These are phyloP conservation scores for Anguilla obscura DNA, from an alignment of 2,797 vertebrate species.

Conservation along the genomic window DNA sequence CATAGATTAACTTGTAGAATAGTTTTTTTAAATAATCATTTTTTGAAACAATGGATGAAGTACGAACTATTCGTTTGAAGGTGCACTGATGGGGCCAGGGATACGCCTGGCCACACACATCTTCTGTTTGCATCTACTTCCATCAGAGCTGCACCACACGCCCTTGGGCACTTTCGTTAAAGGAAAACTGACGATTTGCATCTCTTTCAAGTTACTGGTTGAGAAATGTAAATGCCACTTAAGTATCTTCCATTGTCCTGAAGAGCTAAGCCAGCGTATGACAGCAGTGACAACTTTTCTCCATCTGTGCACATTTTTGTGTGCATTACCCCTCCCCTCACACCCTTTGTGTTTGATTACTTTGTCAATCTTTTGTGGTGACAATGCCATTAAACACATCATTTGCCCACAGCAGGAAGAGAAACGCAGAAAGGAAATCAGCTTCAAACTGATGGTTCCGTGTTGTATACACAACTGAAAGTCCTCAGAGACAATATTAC, in stretches of 20 bases:
- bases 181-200: background rate
- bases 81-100: background rate
- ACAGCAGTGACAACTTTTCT: background rate
- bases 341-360: background rate
- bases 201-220: background rate
- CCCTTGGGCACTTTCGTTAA: background rate
- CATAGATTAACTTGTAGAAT: conserved; percentile 56
- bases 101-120: background rate
- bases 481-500: background rate
- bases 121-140: background rate
- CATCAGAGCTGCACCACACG: background rate
- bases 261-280: background rate
- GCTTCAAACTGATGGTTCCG: conserved; percentile 7
- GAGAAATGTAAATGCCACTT: background rate
- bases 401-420: conserved; percentile 8
- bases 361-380: background rate
- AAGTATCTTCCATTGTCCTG: background rate
- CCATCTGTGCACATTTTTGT: background rate
- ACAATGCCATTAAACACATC: background rate
- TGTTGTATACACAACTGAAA: background rate
- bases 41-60: conserved; percentile 42
- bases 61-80: conserved; percentile 46
- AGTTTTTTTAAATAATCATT: conserved; percentile 54
- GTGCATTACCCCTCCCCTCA: background rate
- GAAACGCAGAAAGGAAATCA: background rate